A percentile compares a stretch with the other conserved stretches of the same genome.
These are phyloP conservation scores for Caenorhabditis sp. DNA, from an alignment of 2,888 invertebrate species.

Conservation along the genomic window DNA sequence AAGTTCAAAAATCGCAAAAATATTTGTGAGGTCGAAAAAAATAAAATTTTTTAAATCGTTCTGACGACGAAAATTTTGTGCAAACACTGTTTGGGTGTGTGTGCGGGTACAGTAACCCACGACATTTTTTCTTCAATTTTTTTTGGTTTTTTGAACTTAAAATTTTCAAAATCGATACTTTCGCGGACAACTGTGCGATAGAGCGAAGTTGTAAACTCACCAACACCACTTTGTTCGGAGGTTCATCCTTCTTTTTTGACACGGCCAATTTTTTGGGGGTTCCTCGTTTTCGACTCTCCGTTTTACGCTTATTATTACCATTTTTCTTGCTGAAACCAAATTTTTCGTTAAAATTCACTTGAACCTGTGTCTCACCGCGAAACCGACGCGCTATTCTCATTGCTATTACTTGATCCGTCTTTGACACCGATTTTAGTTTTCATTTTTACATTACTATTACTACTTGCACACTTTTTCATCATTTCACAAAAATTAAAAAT, in stretches of 20 bases:
- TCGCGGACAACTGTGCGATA: conserved; percentile 1
- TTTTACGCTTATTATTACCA: too few species aligned
- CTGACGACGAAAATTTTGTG: too few species aligned
- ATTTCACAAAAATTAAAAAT: neutral
- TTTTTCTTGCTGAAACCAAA: too few species aligned
- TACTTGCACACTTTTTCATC: neutral
- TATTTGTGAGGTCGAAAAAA: too few species aligned
- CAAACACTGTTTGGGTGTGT: too few species aligned
- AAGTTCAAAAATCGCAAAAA: too few species aligned
- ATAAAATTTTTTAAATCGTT: too few species aligned
- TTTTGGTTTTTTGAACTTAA: neutral
- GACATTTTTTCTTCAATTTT: too few species aligned
- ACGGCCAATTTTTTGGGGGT: neutral
- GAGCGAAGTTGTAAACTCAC: neutral
- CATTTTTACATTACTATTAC: neutral
- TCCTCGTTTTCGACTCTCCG: neutral
- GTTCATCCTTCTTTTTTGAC: neutral
- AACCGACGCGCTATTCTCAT: neutral
- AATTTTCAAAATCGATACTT: too few species aligned
- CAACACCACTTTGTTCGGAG: neutral
- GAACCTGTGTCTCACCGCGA: neutral
- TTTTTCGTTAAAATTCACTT: too few species aligned
- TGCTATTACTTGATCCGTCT: neutral
- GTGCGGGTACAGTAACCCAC: too few species aligned
- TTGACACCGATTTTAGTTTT: neutral